Base-by-base conservation (phyloP, 2,113 vertebrate genomes). In the Podarcis cretensis region DNA sequence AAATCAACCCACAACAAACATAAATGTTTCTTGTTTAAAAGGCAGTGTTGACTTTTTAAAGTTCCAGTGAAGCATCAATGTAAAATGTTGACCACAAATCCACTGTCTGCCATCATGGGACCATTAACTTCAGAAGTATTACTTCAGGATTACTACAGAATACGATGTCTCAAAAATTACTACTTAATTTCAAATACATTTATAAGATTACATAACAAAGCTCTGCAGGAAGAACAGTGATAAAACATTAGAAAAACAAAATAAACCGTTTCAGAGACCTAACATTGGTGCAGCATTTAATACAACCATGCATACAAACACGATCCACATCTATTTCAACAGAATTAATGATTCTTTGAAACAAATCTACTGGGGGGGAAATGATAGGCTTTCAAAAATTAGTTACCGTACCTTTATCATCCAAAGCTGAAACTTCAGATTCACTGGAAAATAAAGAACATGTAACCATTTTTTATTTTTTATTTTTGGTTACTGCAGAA, bases 371-470 rank as follows among this genome's bases (percentile, higher is more conserved):
- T 18, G 10, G 48, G 48, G 48, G 2, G 21, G 82, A 6, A 85
- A 0, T 13, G 65, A 1, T 16, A 2, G 5, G 27, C 30, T 77
- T 32, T 68, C 40, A 86, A 37, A 76, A 54, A 40, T 1, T 1
- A 71, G 1, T 6, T 95, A 96, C n/a, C n/a, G n/a, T n/a, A n/a
- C 94, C 95, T 96, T 95, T 94, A 25, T 94, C 95, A 85, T 95
- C 94, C 14, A 89, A 90, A 59, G 90, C 89, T 68, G 86, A 74
- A 23, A 77, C 87, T 76, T 94, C 93, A 0, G 77, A 81, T 76
- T 92, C 91, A 0, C 96, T 97, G 94, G 20, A 94, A 96, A 86
- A 89, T 77, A 95, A 92, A 92, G 75, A 71, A 35, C 16, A 65
- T 21, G 27, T 86, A 30, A 77, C 32, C 63, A 14, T 54, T 54